phyloP scores from a whole-genome alignment of 2,797 vertebrate genomes.

The Anguilla pacifica region DNA sequence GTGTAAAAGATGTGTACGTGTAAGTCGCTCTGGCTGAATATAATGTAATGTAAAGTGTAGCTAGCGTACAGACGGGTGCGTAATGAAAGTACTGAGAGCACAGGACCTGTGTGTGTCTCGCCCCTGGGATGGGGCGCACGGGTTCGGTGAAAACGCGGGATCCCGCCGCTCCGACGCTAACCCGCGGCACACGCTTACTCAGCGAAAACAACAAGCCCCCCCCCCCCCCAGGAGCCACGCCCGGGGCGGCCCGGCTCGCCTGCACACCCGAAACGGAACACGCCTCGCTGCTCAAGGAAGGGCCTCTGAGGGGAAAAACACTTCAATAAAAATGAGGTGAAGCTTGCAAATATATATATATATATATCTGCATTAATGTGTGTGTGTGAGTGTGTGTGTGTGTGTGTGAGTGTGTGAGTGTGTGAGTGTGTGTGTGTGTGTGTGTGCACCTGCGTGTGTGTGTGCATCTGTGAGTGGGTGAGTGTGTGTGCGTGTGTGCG shows the following conservation, averaged over 20 bases:
- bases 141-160: background rate
- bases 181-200: background rate
- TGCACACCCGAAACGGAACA: background rate
- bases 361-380: constrained; percentile 32
- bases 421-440: no score
- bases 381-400: background rate
- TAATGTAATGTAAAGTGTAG: no score
- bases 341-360: constrained; percentile 17
- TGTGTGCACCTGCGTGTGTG: no score
- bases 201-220: background rate
- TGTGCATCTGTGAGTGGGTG: no score
- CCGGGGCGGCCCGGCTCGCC: no score
- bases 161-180: background rate
- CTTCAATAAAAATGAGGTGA: background rate
- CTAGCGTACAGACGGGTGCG: no score
- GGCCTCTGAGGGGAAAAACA: background rate
- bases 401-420: no score
- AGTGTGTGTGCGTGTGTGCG: no score
- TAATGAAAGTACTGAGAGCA: background rate
- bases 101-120: background rate
- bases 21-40: no score
- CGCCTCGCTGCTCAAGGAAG: background rate
- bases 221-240: background rate
- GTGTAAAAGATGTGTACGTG: no score
- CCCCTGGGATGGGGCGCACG: background rate